Evolutionary conservation across 2,797 vertebrate species (phyloP), one percentile per base, ranked within the genome.

Genomic region (Hirundo rustica): DNA sequence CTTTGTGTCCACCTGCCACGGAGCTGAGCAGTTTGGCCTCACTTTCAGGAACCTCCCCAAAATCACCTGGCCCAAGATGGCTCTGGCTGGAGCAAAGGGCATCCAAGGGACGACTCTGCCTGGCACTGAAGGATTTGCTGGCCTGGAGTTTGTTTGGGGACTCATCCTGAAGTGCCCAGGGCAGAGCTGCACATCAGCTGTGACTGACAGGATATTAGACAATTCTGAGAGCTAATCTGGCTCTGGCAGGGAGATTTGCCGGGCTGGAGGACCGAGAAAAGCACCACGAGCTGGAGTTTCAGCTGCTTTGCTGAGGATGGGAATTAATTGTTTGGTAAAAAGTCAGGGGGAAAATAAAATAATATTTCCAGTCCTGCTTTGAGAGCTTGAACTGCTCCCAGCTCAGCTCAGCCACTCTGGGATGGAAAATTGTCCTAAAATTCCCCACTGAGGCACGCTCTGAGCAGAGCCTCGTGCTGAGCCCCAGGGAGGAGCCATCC

Each of bases 191-290:
- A 23, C 84, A 29, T 64, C 58, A 32, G 86, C 55, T 71, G 25
- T 38, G 61, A 32, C 2, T 91, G 86, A 44, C 3, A 11, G 40
- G 74, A 3, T 17, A 8, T 30, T 10, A 54, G 74, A 29, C 91
- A 88, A 36, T 65, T 18, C 42, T 85, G 81, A 53, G 78, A 87
- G 18, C 11, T 79, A 61, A 94, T 77, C 81, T 82, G 75, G 12
- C 65, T 64, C 67, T 73, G 92, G 40, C 81, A 34, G 61, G 61
- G 81, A 74, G 96, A 92, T 96, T 83, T 94, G 53, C 84, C 78
- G 38, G 78, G 42, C 45, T 85, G 86, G 36, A 82, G 71, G 67
- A 13, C 26, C 3, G 68, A 76, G 57, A 48, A 40, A 93, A 94
- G 58, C 58, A 61, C 32, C 84, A 47, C 4, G 8, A 89, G 22